phyloP scores from a whole-genome alignment of 2,797 vertebrate genomes.

The Cyprinodon diabolis region DNA sequence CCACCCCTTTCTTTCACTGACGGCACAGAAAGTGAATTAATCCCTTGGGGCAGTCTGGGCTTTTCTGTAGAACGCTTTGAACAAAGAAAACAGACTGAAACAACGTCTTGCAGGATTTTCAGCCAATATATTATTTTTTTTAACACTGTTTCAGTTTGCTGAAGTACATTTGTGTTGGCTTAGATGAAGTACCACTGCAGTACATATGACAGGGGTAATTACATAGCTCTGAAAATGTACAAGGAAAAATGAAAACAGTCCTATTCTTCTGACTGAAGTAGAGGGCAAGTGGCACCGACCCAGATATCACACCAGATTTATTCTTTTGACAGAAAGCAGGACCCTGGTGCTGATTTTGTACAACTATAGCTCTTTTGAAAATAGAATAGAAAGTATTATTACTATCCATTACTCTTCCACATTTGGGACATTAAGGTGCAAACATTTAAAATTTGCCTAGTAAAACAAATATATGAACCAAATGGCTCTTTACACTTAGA shows the following conservation, averaged over 20 bases:
- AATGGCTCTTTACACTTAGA: constrained; percentile 23
- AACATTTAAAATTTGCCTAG: constrained; percentile 40
- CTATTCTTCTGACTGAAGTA: constrained; percentile 62
- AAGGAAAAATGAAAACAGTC: constrained; percentile 67
- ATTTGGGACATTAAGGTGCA: too few species aligned
- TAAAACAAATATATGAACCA: constrained; percentile 57
- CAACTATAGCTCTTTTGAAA: constrained; percentile 46
- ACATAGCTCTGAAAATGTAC: constrained; percentile 68
- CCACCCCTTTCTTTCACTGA: constrained; percentile 56
- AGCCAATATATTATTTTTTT: constrained; percentile 60
- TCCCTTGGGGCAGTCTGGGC: constrained; percentile 49
- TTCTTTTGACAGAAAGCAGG: constrained; percentile 62
- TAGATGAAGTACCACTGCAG: constrained; percentile 51
- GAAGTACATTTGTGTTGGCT: constrained; percentile 71
- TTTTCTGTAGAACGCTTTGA: constrained; percentile 62
- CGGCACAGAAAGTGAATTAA: constrained; percentile 57
- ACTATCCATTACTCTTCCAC: too few species aligned
- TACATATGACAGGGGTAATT: constrained; percentile 77
- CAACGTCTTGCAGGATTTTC: constrained; percentile 43
- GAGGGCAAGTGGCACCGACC: constrained; percentile 70
- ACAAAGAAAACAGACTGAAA: constrained; percentile 63
- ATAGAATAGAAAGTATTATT: too few species aligned
- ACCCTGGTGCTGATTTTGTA: constrained; percentile 48
- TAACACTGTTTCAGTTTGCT: constrained; percentile 56
- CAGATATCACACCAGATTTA: constrained; percentile 73